Percentiles rank a stretch among this genome's conserved stretches.
These are phyloP conservation scores for Hiodon alosoides DNA, from an alignment of 2,113 vertebrate genomes.

Conservation along the genomic window DNA sequence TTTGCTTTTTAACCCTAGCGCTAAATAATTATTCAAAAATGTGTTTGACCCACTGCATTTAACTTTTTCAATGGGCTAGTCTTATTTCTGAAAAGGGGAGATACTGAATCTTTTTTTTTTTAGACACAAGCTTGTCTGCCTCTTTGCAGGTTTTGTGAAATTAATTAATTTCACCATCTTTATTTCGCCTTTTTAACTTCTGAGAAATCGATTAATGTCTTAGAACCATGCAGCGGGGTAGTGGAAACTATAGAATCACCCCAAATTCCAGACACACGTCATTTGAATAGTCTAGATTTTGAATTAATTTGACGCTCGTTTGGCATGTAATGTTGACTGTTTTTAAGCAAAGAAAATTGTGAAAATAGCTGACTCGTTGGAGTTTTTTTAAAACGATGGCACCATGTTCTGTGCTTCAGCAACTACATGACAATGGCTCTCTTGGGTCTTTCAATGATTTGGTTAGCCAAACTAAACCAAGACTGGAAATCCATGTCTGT, in stretches of 20 bases:
- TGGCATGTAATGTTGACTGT: constrained; percentile 2
- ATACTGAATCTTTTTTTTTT: constrained; percentile 27
- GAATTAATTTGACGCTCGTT: neutral
- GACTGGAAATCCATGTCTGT: constrained; percentile 34
- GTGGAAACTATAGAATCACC: constrained; percentile 2
- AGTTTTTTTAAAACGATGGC: neutral
- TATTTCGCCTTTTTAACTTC: constrained; percentile 32
- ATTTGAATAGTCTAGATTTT: neutral
- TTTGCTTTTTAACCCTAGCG: no score
- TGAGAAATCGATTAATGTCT: constrained; percentile 32
- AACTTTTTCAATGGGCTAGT: no score
- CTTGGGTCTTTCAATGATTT: constrained; percentile 34
- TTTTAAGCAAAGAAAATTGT: constrained; percentile 2
- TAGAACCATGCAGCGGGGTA: constrained; percentile 23
- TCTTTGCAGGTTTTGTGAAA: constrained; percentile 9
- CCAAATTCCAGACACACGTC: neutral
- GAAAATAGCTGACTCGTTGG: neutral
- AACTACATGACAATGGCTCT: constrained; percentile 20
- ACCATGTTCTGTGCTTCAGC: neutral
- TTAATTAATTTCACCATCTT: constrained; percentile 42
- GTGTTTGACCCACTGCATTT: no score
- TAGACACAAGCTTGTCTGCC: constrained; percentile 1
- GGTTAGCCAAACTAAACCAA: constrained; percentile 35
- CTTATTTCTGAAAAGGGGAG: no score
- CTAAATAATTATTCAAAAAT: no score